Base-by-base conservation (phyloP, 1,140 invertebrate species). In the Drosophila pseudoananassae region DNA sequence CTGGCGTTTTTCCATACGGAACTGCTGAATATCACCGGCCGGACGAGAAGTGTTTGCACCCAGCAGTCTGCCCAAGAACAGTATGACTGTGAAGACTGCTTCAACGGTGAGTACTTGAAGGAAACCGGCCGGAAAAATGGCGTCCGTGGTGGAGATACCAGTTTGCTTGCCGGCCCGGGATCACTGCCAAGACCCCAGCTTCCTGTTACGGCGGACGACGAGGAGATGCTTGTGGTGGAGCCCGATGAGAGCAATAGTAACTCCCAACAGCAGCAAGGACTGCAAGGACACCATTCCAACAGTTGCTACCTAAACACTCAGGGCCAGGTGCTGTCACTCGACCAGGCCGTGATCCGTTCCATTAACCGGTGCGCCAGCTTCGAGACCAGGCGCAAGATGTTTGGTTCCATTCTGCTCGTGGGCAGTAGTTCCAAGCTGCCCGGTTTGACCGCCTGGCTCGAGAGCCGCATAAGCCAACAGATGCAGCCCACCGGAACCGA, bases 341-440 rank as follows among this genome's bases (percentile, higher is more conserved):
- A 99, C 92, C 96, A 97, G 83, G 97, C 97, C 1, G 95, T 99
- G 70, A 92, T 98, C 12, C 96, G 97, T 88, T 97, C 97, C 82
- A 98, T 99, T 66, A 97, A 98, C 76, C 94, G 96, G 83, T 98
- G 97, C 93, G 93, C 94, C 4, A 95, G 93, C 23, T 98, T 98
- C 66, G 98, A 99, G 74, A 92, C 98, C 36, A 98, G 98, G 92
- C 93, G 96, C 17, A 97, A 98, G 93, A 98, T 99, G 97, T 98
- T 98, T 83, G 97, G 96, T 55, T 97, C 96, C 85, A 97, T 99
- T 70, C 92, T 99, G 9, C 94, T 99, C 0, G 97, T 99, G 29
- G 98, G 98, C 17, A 97, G 97, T 14, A 97, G 96, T 14, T 96
- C 97, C 82, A 98, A 98, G 92, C 95, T 98, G 81, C 94, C 95